phyloP scores from a whole-genome alignment of 1,140 invertebrate species.

The Aricia agestis region DNA sequence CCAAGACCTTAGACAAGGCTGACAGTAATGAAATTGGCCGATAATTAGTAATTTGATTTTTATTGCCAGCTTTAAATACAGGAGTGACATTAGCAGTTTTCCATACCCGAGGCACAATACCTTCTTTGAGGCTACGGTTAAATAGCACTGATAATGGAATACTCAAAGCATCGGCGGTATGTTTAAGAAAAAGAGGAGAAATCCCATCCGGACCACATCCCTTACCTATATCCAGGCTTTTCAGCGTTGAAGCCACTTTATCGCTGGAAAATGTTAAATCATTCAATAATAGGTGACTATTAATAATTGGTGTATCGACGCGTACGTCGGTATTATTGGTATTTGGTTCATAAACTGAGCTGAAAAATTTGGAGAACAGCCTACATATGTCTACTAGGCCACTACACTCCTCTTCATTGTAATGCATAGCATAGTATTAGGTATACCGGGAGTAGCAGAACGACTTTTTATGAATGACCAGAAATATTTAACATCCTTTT shows the following conservation, averaged over 20 bases:
- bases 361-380: slow-evolving; percentile 18
- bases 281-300: slow-evolving; percentile 2
- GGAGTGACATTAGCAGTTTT: slow-evolving; percentile 26
- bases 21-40: slow-evolving; percentile 27
- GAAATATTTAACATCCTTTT: slow-evolving; percentile 20
- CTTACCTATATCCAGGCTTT: slow-evolving; percentile 17
- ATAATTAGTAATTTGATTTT: slow-evolving; percentile 23
- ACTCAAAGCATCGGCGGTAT: not conserved
- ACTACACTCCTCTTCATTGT: slow-evolving; percentile 11
- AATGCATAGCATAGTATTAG: slow-evolving; percentile 8
- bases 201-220: slow-evolving; percentile 20
- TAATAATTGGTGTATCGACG: not conserved
- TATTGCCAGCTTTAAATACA: slow-evolving; percentile 25
- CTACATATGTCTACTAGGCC: slow-evolving; percentile 18
- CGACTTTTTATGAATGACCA: slow-evolving; percentile 19
- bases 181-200: slow-evolving; percentile 15
- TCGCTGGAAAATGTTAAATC: slow-evolving; percentile 10
- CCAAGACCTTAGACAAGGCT: slow-evolving; percentile 22
- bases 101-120: slow-evolving; percentile 23
- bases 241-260: not conserved
- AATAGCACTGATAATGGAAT: slow-evolving; percentile 18
- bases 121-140: slow-evolving; percentile 17
- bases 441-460: slow-evolving; percentile 14
- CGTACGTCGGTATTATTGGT: not conserved
- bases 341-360: slow-evolving; percentile 18